Percentiles rank a stretch among this genome's conserved stretches.
phyloP scores from a whole-genome alignment of 2,888 invertebrate species.

The Drosophila barbarae region DNA sequence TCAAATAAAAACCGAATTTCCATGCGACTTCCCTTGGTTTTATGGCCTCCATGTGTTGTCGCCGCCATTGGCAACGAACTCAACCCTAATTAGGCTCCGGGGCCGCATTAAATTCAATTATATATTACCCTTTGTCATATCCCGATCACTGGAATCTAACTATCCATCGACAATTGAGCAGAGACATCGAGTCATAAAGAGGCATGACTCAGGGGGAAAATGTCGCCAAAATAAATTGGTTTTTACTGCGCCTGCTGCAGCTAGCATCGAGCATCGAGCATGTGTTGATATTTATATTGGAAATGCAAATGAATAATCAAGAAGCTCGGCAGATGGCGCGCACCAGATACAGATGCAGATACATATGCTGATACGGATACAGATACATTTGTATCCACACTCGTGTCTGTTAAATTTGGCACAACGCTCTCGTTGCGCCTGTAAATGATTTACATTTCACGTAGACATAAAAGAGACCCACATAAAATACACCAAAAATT shows the following conservation, averaged over 20 bases:
- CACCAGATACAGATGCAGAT: conserved; percentile 41
- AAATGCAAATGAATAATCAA: conserved; percentile 64
- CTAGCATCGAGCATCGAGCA: conserved; percentile 38
- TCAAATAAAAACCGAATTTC: conserved; percentile 60
- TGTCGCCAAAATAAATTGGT: conserved; percentile 58
- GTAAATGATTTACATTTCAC: conserved; percentile 61
- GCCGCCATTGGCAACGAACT: conserved; percentile 29
- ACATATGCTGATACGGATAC: conserved; percentile 17
- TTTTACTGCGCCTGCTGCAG: conserved; percentile 33
- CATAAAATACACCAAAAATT: not conserved
- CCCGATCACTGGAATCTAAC: conserved; percentile 17
- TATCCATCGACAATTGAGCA: conserved; percentile 48
- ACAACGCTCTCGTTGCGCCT: conserved; percentile 55
- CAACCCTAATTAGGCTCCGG: conserved; percentile 62
- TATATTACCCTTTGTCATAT: conserved; percentile 27
- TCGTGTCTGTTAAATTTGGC: conserved; percentile 62
- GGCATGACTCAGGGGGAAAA: conserved; percentile 57
- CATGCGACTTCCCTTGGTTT: conserved; percentile 35
- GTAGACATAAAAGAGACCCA: conserved; percentile 45
- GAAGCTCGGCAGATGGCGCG: conserved; percentile 57
- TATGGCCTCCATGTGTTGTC: conserved; percentile 53
- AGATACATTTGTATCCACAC: conserved; percentile 34
- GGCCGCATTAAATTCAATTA: conserved; percentile 69
- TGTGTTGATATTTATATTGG: conserved; percentile 49
- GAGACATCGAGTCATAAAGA: conserved; percentile 44